These are phyloP conservation scores for Oceanites oceanicus DNA, from an alignment of 2,113 vertebrate genomes.

Conservation along the genomic window DNA sequence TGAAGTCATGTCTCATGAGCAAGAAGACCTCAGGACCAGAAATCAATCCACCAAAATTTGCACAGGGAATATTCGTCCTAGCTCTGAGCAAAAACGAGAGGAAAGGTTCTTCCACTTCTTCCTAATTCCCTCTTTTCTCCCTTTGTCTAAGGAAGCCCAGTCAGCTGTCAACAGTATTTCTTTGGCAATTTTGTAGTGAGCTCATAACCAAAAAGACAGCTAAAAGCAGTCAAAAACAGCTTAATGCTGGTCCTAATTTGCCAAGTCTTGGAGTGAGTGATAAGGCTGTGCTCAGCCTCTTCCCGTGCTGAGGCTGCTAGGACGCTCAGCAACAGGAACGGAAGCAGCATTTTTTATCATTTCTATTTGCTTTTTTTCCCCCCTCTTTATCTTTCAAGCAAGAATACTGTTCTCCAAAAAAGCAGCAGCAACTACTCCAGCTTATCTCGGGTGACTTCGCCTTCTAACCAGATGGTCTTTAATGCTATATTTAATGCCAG, in stretches of 20 bases:
- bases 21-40: background rate
- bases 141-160: background rate
- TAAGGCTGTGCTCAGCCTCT: conserved; percentile 9
- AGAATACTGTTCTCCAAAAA: background rate
- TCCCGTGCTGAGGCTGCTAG: background rate
- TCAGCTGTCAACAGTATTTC: background rate
- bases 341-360: background rate
- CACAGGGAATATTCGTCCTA: background rate
- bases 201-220: background rate
- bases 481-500: background rate
- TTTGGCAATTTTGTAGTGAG: conserved; percentile 6
- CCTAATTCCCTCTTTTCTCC: background rate
- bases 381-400: conserved; percentile 13
- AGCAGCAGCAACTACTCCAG: conserved; percentile 2
- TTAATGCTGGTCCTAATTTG: conserved; percentile 43
- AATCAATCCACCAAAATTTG: background rate
- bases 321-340: background rate
- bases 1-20: background rate
- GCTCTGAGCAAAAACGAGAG: background rate
- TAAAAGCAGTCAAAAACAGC: conserved; percentile 41
- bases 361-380: background rate
- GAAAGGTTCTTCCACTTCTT: background rate
- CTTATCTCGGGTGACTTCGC: background rate
- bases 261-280: conserved; percentile 29
- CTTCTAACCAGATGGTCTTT: background rate